Conservation (phyloP, 2,113 vertebrate genomes). For the Macrotis lagotis region DNA sequence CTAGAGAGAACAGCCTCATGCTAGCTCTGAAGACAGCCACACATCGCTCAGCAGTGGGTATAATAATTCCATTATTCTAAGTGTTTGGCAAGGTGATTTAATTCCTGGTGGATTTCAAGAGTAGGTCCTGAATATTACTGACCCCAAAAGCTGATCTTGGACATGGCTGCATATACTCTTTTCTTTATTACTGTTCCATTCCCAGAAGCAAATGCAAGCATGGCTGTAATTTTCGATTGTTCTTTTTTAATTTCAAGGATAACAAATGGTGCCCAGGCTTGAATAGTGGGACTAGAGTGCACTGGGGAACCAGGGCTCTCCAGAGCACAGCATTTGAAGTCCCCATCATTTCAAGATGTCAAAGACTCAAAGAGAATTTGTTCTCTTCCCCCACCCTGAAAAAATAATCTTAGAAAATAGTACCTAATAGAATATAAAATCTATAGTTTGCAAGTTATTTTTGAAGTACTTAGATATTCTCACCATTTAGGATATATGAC, state of each 20-base stretch:
- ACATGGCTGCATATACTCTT: conserved; percentile 75
- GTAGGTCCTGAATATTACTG: conserved; percentile 69
- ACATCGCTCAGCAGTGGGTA: not conserved
- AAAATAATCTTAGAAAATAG: not conserved
- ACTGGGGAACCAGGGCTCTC: conserved; percentile 37
- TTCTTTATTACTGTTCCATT: conserved; percentile 67
- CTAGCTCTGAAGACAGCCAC: not conserved
- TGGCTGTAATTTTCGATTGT: conserved; percentile 54
- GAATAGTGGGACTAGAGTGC: conserved; percentile 31
- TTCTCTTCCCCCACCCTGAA: not conserved
- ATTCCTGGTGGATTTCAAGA: conserved; percentile 67
- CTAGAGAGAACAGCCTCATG: not conserved
- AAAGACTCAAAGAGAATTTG: conserved; percentile 38
- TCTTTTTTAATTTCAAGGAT: conserved; percentile 72
- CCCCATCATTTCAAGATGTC: conserved; percentile 6
- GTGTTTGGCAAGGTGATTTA: conserved; percentile 72
- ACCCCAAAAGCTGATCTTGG: conserved; percentile 73
- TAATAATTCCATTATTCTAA: conserved; percentile 75
- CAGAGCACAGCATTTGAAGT: conserved; percentile 41
- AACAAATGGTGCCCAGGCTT: conserved; percentile 42
- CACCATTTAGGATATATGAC: conserved; percentile 3
- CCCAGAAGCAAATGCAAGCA: conserved; percentile 75
- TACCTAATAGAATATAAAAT: conserved; percentile 27
- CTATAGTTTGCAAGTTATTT: conserved; percentile 51
- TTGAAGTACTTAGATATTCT: conserved; percentile 21